Evolutionary conservation across 1,140 invertebrate genomes (phyloP), one percentile per base, ranked within the genome.

Genomic region (Hyles euphorbiae): DNA sequence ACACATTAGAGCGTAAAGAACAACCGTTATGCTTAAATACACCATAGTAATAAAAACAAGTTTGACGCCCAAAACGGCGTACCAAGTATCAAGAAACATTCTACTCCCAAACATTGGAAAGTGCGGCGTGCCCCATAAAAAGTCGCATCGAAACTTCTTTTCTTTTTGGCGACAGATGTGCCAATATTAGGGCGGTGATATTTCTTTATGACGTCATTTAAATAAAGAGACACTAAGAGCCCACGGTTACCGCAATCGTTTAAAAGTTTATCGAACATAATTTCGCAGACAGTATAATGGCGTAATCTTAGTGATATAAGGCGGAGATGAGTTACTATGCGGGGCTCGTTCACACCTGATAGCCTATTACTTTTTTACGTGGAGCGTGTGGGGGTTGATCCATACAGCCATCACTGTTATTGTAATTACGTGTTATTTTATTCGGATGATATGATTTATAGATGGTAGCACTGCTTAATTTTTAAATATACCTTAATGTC

Each of bases 191-290:
- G 70, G 60, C 58, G 57, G 60, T 78, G 72, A 81, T 87, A 78
- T 81, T 78, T 84, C 79, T 87, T 87, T 87, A 87, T 85, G 80
- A 67, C 67, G 72, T 75, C 74, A 87, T 87, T 87, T 87, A 85
- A 87, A 84, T 85, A 85, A 85, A 78, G 78, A 81, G 70, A 74
- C 78, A 72, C 71, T 80, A 67, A 76, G 68, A 72, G 59, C 72
- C 68, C 76, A 72, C 72, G 71, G 69, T 74, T 76, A 67, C 70
- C 66, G 77, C 62, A 71, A 68, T 68, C 66, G 66, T 63, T 70
- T 68, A 50, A 65, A 74, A 78, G 65, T 79, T 75, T 77, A 77
- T 79, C 72, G 74, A 76, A 45, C 63, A 67, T 63, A 63, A 56
- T 47, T 34, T 36, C 50, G 34, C 32, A 34, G 36, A 40, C 50